Evolutionary conservation across 2,113 vertebrate genomes (phyloP).

Genomic region (cat (Felis catus)): F.catus_Fca126_mat1.0 CM031411.1:116236001-116236500

Average conservation of each 20-base stretch:
- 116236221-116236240: not conserved
- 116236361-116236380: not conserved
- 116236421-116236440: not conserved
- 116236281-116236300: not conserved
- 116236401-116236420: not conserved
- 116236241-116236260: not conserved
- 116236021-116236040: not conserved
- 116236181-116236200: not conserved
- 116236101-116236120: not conserved
- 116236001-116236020: not conserved
- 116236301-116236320: not conserved
- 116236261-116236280: not conserved
- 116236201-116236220: not conserved
- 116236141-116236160: not conserved
- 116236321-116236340: not conserved
- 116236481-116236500: not conserved
- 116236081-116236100: not conserved
- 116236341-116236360: not conserved
- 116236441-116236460: not conserved
- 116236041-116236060: not conserved
- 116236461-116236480: not conserved
- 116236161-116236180: not conserved
- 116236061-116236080: not conserved
- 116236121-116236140: not conserved
- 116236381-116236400: not conserved